phyloP scores from a whole-genome alignment of 2,888 invertebrate genomes.

The Atherix ibis region DNA sequence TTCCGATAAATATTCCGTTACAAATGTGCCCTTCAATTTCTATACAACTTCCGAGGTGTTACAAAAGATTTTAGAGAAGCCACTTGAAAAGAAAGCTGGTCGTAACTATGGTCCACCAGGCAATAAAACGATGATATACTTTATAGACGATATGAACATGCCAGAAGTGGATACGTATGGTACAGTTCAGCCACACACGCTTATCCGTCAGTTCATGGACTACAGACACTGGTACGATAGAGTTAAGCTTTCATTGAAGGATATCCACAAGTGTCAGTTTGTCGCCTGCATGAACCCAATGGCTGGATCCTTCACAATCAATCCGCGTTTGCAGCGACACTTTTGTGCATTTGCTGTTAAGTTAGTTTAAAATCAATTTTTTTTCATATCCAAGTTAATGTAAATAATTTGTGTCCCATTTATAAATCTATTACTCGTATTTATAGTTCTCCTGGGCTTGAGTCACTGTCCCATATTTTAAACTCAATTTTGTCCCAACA shows the following conservation, averaged over 20 bases:
- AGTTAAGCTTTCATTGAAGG: slow-evolving; percentile 67
- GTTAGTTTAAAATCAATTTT: slow-evolving; percentile 32
- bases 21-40: slow-evolving; percentile 87
- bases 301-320: slow-evolving; percentile 86
- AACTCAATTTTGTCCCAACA: slow-evolving; percentile 68
- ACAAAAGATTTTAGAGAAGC: slow-evolving; percentile 75
- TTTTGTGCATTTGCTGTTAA: slow-evolving; percentile 75
- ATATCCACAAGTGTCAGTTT: slow-evolving; percentile 86
- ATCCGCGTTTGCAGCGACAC: slow-evolving; percentile 75
- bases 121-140: slow-evolving; percentile 82
- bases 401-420: neutral
- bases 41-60: slow-evolving; percentile 90
- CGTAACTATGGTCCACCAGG: slow-evolving; percentile 87
- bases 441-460: slow-evolving; percentile 63
- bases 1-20: slow-evolving; percentile 60
- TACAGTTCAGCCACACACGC: slow-evolving; percentile 88
- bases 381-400: neutral
- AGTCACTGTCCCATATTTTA: slow-evolving; percentile 73
- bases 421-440: neutral
- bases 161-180: slow-evolving; percentile 90
- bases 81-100: slow-evolving; percentile 88
- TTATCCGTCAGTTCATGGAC: slow-evolving; percentile 84
- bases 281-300: slow-evolving; percentile 95
- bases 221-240: slow-evolving; percentile 94
- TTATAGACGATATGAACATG: slow-evolving; percentile 95